A percentile compares a stretch with the other conserved stretches of the same genome.
These are phyloP conservation scores for Pyrgus malvae DNA, from an alignment of 2,888 invertebrate species.

Conservation along the genomic window DNA sequence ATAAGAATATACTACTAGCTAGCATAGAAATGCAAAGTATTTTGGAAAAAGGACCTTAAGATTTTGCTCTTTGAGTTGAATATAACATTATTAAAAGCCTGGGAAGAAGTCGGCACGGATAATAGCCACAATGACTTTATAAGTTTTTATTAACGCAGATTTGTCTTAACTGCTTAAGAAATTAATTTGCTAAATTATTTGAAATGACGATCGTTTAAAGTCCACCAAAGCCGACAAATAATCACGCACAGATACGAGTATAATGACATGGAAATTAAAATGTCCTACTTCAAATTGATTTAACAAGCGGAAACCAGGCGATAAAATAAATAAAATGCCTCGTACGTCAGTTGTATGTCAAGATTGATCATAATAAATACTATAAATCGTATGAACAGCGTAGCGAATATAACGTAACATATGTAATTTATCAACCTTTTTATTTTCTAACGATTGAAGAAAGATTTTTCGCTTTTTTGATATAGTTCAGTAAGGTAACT, in stretches of 20 bases:
- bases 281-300: conserved; percentile 32
- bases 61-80: background rate
- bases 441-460: conserved; percentile 12
- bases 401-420: conserved; percentile 11
- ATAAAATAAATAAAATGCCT: conserved; percentile 31
- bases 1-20: too few species aligned
- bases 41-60: background rate
- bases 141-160: conserved; percentile 13
- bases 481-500: background rate
- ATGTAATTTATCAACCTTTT: conserved; percentile 17
- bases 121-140: conserved; percentile 7
- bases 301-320: conserved; percentile 29
- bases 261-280: conserved; percentile 26
- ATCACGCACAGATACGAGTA: conserved; percentile 25
- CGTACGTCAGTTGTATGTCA: conserved; percentile 18
- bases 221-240: conserved; percentile 29
- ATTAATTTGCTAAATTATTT: conserved; percentile 32
- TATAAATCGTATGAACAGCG: conserved; percentile 13
- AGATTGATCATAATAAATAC: conserved; percentile 17
- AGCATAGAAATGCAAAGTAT: background rate
- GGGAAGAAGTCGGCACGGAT: background rate
- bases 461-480: conserved; percentile 5
- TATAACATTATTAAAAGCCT: background rate
- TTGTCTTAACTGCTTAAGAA: conserved; percentile 9
- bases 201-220: conserved; percentile 18